Base-by-base conservation (phyloP, 2,113 vertebrate genomes). In the Chionomys nivalis region DNA sequence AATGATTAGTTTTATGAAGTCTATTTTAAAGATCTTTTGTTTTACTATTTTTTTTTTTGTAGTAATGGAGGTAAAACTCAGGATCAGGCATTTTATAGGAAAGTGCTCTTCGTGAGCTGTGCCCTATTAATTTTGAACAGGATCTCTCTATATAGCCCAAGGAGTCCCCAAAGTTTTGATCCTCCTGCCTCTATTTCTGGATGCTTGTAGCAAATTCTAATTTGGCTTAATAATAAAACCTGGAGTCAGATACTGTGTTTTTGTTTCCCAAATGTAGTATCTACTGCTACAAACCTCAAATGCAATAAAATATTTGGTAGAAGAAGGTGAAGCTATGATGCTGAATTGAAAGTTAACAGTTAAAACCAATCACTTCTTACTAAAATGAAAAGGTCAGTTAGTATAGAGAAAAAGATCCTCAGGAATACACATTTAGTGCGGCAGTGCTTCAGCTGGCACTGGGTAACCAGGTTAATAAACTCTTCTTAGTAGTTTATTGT, bases 291-390 rank as follows among this genome's bases (percentile, higher is more conserved):
- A 96, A 10, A 96, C 63, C n/a, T 94, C 55, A 72, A 93, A 61
- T 33, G 23, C n/a, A 94, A 31, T 68, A 63, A 76, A 8, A 23
- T 89, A 16, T 90, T 96, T 11, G 31, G 81, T 65, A 39, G 72
- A 61, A 93, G 68, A 96, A 96, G 24, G 26, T 68, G 72, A 94
- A 95, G 17, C 36, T 94, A 16, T 92, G 61, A 87, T 90, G 72
- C n/a, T 82, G n/a, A 92, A 58, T 94, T 90, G 58, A 93, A 86
- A 95, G 52, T 91, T 79, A 89, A 7, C 14, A 23, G 28, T 96
- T 90, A 72, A 96, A 97, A 85, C 39, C 49, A 88, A 82, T 92
- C 39, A 75, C 23, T 95, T 81, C 72, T 44, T 19, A 89, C 13
- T 90, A 39, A 86, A 85, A 7, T 89, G 33, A 39, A 93, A 82